phyloP scores from a whole-genome alignment of 2,888 invertebrate genomes.

The Agonum fuliginosum region DNA sequence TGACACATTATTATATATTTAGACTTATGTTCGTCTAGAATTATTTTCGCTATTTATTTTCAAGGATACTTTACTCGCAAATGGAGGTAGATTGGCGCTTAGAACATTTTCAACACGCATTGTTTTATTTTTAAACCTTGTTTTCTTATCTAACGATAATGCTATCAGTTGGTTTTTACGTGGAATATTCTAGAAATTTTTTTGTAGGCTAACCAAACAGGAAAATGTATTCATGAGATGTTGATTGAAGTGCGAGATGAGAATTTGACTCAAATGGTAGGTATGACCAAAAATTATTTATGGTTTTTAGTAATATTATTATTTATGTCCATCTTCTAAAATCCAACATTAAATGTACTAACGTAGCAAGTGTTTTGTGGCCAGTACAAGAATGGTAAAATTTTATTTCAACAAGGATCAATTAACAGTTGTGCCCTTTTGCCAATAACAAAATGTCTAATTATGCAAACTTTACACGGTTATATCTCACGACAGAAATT shows the following conservation, averaged over 20 bases:
- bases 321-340: conserved; percentile 62
- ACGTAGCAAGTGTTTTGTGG: too few species aligned
- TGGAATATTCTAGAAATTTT: conserved; percentile 16
- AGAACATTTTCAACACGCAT: neutral
- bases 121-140: conserved; percentile 21
- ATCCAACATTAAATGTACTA: too few species aligned
- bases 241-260: neutral
- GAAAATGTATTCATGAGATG: conserved; percentile 28
- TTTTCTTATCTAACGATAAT: neutral
- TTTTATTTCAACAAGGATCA: too few species aligned
- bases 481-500: too few species aligned
- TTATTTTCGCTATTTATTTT: neutral
- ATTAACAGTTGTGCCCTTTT: too few species aligned
- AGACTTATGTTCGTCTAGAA: too few species aligned
- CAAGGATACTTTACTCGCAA: neutral
- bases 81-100: neutral
- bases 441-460: too few species aligned
- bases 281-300: conserved; percentile 40
- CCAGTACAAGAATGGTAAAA: too few species aligned
- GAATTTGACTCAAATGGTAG: conserved; percentile 27
- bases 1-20: too few species aligned
- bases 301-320: conserved; percentile 62
- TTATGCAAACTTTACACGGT: too few species aligned
- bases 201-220: conserved; percentile 30
- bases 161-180: neutral